Conservation (phyloP, 2,888 invertebrate genomes). For the Teleiodes luculella region DNA sequence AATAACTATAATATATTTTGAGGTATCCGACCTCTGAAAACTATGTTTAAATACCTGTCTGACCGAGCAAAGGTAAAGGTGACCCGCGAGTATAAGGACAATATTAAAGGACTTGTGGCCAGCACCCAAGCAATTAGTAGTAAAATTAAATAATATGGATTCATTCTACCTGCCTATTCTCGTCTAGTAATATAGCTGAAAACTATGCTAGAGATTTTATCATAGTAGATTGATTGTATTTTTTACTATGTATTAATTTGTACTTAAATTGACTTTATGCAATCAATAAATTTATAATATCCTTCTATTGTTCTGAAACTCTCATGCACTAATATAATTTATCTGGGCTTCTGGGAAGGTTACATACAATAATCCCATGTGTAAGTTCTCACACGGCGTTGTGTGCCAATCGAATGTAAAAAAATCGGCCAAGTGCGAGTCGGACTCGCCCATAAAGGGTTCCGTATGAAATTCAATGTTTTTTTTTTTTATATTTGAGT, state of each 20-base stretch:
- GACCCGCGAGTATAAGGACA: background rate
- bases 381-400: background rate
- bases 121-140: too few relatives aligned
- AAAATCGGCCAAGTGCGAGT: too few relatives aligned
- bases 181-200: too few relatives aligned
- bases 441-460: too few relatives aligned
- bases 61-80: conserved; percentile 25
- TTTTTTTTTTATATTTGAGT: too few relatives aligned
- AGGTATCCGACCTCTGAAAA: conserved; percentile 4
- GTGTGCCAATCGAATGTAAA: background rate
- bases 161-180: too few relatives aligned
- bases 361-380: background rate
- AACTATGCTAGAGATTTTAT: too few relatives aligned
- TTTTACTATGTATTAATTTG: too few relatives aligned
- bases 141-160: too few relatives aligned
- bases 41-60: conserved; percentile 1
- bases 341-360: background rate
- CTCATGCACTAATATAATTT: background rate
- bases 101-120: background rate
- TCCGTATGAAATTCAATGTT: too few relatives aligned
- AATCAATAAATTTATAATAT: background rate
- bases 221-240: too few relatives aligned
- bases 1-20: background rate
- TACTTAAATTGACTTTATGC: too few relatives aligned
- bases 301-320: background rate